Base-by-base conservation (phyloP, 2,888 invertebrate genomes). In the Drosophila multiciliata region DNA sequence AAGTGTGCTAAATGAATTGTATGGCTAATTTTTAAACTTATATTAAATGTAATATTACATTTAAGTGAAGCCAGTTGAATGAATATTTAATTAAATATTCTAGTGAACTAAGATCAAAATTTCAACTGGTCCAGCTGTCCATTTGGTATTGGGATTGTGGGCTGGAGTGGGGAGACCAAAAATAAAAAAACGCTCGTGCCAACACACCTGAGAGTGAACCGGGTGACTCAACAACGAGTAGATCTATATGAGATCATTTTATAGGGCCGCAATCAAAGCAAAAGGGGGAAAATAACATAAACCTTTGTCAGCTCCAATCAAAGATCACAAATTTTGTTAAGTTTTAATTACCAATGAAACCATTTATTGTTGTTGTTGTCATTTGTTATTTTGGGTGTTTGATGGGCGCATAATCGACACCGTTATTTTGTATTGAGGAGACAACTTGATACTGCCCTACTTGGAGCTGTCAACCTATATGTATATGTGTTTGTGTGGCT, bases 191-290 rank as follows among this genome's bases (percentile, higher is more conserved):
- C 85, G 88, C 83, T 89, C 90, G 83, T 83, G 83, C 90, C 82
- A 82, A 87, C 83, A 82, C 90, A 89, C 90, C 90, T 89, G 83
- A 87, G 67, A 40, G 54, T 42, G 38, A 65, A 50, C 33, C 67
- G 52, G 60, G 63, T 77, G 80, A 70, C 61, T 71, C 83, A 72
- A 81, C 67, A 52, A 60, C 58, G 50, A 66, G 60, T 75, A 60
- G 78, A 84, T 87, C 73, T 78, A 84, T 87, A 82, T 74, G 77
- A 75, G 86, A 70, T 74, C 74, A 62, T 71, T 89, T 89, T 82
- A 85, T 82, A 66, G 88, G 78, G 85, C 60, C 79, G 62, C 59
- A 65, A 54, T 80, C 65, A 68, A 80, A 77, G 72, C 61, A 78
- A 81, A 81, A 75, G 89, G 78, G 63, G 58, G 36, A 42, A 52